Percentiles rank a stretch among this genome's conserved stretches.
Evolutionary conservation across 2,888 invertebrate species (phyloP).

Genomic region (Ernsta delagoae): DNA sequence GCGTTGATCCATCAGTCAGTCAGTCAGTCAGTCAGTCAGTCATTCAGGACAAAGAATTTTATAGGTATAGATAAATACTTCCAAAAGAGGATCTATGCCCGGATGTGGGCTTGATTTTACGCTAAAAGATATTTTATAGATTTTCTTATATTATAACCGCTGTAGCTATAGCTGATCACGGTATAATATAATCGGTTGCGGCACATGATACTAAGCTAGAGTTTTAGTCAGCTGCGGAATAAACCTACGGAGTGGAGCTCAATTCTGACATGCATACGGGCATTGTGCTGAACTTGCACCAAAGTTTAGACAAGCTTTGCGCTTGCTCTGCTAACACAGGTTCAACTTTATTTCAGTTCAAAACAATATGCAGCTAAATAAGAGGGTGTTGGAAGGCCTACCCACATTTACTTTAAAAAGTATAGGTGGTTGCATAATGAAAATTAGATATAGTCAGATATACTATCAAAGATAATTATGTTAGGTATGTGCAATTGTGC

Average conservation of each 20-base stretch:
- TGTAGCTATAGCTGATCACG: neutral
- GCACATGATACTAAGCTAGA: neutral
- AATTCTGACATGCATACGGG: slow-evolving; percentile 9
- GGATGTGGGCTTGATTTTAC: too few species aligned
- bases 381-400: too few species aligned
- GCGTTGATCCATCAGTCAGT: too few species aligned
- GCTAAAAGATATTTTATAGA: neutral
- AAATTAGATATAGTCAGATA: too few species aligned
- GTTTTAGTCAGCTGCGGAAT: slow-evolving; percentile 6
- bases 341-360: neutral
- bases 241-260: slow-evolving; percentile 2
- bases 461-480: too few species aligned
- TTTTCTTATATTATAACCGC: neutral
- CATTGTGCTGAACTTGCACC: neutral
- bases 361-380: neutral
- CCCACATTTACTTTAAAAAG: too few species aligned
- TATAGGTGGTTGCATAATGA: too few species aligned
- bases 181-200: neutral
- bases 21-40: too few species aligned
- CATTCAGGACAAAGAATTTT: too few species aligned
- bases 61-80: too few species aligned
- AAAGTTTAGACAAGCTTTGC: slow-evolving; percentile 4
- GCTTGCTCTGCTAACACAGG: neutral
- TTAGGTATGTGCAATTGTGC: too few species aligned
- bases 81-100: too few species aligned